These are phyloP conservation scores for Lathronympha strigana DNA, from an alignment of 2,888 invertebrate species.

Conservation along the genomic window DNA sequence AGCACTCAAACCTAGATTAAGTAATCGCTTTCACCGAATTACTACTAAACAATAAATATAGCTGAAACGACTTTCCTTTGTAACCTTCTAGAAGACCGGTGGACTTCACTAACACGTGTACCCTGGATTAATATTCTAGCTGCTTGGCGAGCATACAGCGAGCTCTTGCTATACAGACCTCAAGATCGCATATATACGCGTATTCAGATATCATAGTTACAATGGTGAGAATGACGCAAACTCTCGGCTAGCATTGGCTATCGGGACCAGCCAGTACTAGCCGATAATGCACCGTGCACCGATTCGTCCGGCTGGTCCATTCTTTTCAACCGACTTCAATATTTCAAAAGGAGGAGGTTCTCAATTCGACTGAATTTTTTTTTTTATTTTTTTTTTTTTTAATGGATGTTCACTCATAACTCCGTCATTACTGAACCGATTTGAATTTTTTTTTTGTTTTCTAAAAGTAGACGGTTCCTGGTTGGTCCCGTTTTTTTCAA, in stretches of 20 bases:
- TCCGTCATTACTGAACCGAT: too few relatives aligned
- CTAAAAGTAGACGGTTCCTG: too few relatives aligned
- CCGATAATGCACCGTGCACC: conserved; percentile 72
- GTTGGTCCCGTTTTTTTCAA: too few relatives aligned
- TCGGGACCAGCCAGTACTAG: conserved; percentile 47
- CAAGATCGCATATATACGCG: not conserved
- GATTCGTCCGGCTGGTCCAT: conserved; percentile 74
- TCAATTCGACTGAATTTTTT: too few relatives aligned
- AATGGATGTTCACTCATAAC: too few relatives aligned
- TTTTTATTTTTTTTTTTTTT: too few relatives aligned
- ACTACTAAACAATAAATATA: conserved; percentile 22
- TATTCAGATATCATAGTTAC: not conserved
- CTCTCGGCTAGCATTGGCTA: conserved; percentile 3
- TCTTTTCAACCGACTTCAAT: too few relatives aligned
- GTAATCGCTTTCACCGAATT: not conserved
- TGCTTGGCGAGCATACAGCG: not conserved
- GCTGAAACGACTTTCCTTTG: conserved; percentile 55
- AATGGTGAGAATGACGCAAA: not conserved
- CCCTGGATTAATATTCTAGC: conserved; percentile 35
- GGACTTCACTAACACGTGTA: conserved; percentile 65
- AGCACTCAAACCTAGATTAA: not conserved
- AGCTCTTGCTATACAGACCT: not conserved
- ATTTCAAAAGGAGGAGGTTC: too few relatives aligned
- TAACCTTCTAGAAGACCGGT: conserved; percentile 63
- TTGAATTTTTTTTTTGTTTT: too few relatives aligned